Conservation (phyloP, 1,140 invertebrate species). For the Nilaparvata lugens region DNA sequence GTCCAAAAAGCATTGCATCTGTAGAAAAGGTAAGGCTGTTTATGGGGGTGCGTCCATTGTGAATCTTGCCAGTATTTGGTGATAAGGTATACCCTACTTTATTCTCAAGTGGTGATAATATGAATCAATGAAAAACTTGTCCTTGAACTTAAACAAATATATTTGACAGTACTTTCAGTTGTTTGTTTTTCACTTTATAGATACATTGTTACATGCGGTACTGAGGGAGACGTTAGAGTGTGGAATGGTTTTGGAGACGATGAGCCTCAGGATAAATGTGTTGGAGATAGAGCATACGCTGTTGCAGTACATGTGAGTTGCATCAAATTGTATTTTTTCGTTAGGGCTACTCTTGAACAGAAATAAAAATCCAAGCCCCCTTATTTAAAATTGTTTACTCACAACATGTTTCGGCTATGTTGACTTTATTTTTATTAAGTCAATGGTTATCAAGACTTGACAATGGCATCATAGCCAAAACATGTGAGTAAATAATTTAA, state of each 20-base stretch:
- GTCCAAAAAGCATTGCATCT: no score
- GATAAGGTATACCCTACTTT: background rate
- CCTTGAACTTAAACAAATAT: no score
- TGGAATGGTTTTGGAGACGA: slow-evolving; percentile 80
- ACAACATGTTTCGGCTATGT: no score
- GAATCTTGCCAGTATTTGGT: background rate
- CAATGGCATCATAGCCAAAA: no score
- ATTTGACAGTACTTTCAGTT: background rate
- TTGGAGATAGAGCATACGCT: slow-evolving; percentile 68
- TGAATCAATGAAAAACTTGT: background rate
- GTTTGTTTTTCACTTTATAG: slow-evolving; percentile 32
- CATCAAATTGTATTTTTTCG: no score
- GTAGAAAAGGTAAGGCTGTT: background rate
- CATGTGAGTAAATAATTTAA: no score
- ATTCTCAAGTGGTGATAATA: background rate
- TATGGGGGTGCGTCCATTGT: background rate
- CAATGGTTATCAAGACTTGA: no score
- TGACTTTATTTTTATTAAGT: no score
- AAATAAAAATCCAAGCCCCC: no score
- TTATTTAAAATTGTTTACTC: no score
- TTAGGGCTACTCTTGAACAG: no score
- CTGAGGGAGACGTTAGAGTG: slow-evolving; percentile 82
- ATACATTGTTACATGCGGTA: slow-evolving; percentile 77
- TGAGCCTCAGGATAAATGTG: slow-evolving; percentile 73
- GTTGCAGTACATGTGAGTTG: slow-evolving; percentile 45